Conservation (phyloP, 2,113 vertebrate species). For the Seriola dumerili region DNA sequence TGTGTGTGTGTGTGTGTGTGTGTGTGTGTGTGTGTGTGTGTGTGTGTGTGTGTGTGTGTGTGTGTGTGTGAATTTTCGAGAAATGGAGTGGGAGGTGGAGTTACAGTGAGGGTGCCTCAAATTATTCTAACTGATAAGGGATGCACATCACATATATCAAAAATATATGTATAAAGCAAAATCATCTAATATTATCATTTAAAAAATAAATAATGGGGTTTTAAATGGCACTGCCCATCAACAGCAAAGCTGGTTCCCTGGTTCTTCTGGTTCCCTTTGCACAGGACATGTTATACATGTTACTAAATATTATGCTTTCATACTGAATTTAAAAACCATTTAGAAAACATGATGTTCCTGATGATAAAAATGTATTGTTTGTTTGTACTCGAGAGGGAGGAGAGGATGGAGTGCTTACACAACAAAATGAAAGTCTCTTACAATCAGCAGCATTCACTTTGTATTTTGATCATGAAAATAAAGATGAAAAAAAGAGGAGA, state of each 20-base stretch:
- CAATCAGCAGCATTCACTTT: too few species aligned
- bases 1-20: constrained; percentile 10
- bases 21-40: constrained; percentile 9
- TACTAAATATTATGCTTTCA: too few species aligned
- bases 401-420: too few species aligned
- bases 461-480: too few species aligned
- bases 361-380: not conserved
- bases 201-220: not conserved
- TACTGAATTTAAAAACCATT: too few species aligned
- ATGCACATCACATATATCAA: too few species aligned
- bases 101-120: constrained; percentile 6
- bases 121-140: constrained; percentile 1
- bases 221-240: not conserved
- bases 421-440: too few species aligned
- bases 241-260: too few species aligned
- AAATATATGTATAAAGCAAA: too few species aligned
- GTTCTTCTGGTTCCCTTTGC: not conserved
- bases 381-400: not conserved
- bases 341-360: not conserved
- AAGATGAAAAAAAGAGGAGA: too few species aligned
- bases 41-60: constrained; percentile 4
- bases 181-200: not conserved
- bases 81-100: constrained; percentile 15
- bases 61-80: constrained; percentile 28
- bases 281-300: too few species aligned